Evolutionary conservation across 2,888 invertebrate genomes (phyloP).

Genomic region (Tricholauxania praeusta): DNA sequence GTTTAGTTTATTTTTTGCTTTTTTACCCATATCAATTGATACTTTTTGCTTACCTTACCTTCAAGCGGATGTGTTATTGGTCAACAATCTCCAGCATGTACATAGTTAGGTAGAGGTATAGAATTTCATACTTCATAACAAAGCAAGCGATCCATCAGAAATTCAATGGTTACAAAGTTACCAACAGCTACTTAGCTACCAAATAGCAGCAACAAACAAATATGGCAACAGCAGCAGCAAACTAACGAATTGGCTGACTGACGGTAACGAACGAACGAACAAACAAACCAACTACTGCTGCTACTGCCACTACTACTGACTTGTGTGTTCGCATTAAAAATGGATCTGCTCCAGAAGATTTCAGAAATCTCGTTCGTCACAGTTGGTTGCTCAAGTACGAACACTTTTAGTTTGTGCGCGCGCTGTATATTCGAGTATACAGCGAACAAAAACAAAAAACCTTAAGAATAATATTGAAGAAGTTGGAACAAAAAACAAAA

Average conservation of each 20-base stretch:
- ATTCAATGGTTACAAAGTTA: not conserved
- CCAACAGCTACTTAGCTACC: slow-evolving; percentile 2
- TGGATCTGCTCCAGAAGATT: slow-evolving; percentile 68
- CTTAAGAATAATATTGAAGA: not conserved
- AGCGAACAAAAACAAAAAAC: not conserved
- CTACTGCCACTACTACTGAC: not conserved
- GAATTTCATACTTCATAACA: slow-evolving; percentile 24
- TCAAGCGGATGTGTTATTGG: slow-evolving; percentile 30
- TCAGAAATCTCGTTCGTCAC: slow-evolving; percentile 67
- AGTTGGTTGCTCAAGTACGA: slow-evolving; percentile 65
- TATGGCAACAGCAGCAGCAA: not conserved
- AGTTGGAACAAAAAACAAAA: not conserved
- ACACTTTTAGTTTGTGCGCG: slow-evolving; percentile 3
- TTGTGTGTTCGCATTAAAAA: slow-evolving; percentile 55
- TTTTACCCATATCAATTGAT: too few relatives aligned
- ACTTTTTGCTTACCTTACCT: not conserved
- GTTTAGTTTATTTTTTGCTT: too few relatives aligned
- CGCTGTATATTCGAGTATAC: not conserved
- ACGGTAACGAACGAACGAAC: not conserved
- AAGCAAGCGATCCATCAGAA: slow-evolving; percentile 26
- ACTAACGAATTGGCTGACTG: not conserved
- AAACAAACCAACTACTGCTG: not conserved
- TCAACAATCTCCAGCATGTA: slow-evolving; percentile 15
- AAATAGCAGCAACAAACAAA: not conserved
- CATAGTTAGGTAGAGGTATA: not conserved